Evolutionary conservation across 2,888 invertebrate species (phyloP).

Genomic region (Adineta ricciae): DNA sequence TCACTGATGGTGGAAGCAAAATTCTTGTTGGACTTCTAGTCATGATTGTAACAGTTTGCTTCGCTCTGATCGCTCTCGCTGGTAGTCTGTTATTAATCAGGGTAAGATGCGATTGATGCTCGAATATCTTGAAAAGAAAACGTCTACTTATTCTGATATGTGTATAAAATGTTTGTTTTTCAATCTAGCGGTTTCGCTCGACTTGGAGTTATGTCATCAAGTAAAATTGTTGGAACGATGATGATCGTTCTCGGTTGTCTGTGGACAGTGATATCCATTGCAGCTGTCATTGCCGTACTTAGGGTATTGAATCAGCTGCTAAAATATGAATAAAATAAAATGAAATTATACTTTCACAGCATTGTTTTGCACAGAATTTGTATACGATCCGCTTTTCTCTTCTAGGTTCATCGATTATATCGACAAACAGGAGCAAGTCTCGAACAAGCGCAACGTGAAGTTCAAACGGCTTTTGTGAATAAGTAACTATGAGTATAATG

Average conservation of each 20-base stretch:
- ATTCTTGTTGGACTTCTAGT: slow-evolving; percentile 50
- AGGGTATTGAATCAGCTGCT: neutral
- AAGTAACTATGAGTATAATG: neutral
- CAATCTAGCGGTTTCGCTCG: neutral
- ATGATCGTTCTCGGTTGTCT: neutral
- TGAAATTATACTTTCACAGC: no score
- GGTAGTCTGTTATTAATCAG: slow-evolving; percentile 49
- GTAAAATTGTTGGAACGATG: neutral
- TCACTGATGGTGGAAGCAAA: slow-evolving; percentile 39
- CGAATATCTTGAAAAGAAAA: neutral
- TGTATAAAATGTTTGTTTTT: neutral
- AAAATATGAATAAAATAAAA: neutral
- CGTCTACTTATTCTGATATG: neutral
- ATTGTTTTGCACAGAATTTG: no score
- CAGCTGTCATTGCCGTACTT: neutral
- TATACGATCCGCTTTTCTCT: neutral
- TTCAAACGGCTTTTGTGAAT: slow-evolving; percentile 48
- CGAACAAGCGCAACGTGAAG: slow-evolving; percentile 93
- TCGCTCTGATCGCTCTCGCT: slow-evolving; percentile 48
- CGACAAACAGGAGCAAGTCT: slow-evolving; percentile 89
- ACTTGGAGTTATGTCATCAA: neutral
- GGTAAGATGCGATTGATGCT: slow-evolving; percentile 41
- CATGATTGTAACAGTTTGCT: slow-evolving; percentile 50
- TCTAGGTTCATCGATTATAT: slow-evolving; percentile 86
- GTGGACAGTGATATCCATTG: neutral